These are phyloP conservation scores for Corythornis vintsioides DNA, from an alignment of 2,113 vertebrate species.

Conservation along the genomic window DNA sequence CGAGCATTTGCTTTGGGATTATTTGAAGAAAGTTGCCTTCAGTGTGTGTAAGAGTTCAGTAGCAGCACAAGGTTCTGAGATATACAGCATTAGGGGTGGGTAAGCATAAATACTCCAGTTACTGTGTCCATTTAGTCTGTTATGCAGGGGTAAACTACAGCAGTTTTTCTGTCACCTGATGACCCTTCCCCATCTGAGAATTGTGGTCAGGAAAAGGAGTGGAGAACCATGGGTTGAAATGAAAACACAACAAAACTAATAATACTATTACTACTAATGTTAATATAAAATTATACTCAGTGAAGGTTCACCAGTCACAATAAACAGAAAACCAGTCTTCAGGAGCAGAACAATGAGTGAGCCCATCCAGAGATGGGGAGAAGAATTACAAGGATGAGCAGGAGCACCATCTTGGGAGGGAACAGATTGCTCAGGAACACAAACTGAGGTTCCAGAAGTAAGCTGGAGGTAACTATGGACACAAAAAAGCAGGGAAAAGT, in stretches of 20 bases:
- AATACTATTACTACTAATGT: not conserved
- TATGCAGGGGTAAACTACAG: not conserved
- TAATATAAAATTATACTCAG: not conserved
- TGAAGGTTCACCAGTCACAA: not conserved
- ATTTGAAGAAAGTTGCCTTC: not conserved
- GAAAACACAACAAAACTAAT: not conserved
- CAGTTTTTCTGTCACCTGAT: not conserved
- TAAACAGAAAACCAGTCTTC: not conserved
- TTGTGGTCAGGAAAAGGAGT: not conserved
- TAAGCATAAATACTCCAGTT: not conserved
- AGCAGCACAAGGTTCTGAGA: not conserved
- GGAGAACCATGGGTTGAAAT: not conserved
- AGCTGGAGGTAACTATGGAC: not conserved
- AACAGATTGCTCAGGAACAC: not conserved
- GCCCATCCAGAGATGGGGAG: too few species aligned
- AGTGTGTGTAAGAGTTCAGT: not conserved
- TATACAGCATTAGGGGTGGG: not conserved
- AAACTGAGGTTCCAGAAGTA: not conserved
- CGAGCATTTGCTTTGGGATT: not conserved
- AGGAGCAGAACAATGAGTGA: not conserved
- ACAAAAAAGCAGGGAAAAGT: not conserved
- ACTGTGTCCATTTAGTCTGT: not conserved
- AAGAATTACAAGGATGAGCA: not conserved
- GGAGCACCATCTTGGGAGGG: not conserved
- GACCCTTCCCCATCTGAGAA: not conserved